A percentile compares a stretch with the other conserved stretches of the same genome.
Evolutionary conservation across 2,797 vertebrate genomes (phyloP).

Genomic region (Ptychadena robeensis): DNA sequence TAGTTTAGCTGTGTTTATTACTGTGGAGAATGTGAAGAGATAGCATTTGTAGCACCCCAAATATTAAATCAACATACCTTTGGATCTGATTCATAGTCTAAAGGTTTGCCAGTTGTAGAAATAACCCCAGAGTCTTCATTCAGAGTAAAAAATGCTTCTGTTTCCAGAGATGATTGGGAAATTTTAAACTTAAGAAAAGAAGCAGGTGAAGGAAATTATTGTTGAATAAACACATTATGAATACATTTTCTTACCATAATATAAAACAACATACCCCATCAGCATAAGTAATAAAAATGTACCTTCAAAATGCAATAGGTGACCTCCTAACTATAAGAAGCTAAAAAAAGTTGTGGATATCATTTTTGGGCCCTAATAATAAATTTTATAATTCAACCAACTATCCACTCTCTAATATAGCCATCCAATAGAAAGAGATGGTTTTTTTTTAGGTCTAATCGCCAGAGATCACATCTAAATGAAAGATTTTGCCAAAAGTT

Average conservation of each 20-base stretch:
- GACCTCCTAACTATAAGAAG: too few relatives aligned
- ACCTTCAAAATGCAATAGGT: too few relatives aligned
- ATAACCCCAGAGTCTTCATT: slow-evolving; percentile 67
- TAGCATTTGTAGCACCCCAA: neutral
- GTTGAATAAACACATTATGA: neutral
- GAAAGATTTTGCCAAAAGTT: too few relatives aligned
- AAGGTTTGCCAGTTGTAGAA: slow-evolving; percentile 65
- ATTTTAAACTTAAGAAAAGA: slow-evolving; percentile 65
- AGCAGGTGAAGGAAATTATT: neutral
- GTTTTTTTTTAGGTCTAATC: too few relatives aligned
- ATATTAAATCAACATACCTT: too few relatives aligned
- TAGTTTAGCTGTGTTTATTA: neutral
- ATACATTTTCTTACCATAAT: neutral
- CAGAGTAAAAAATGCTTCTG: slow-evolving; percentile 65
- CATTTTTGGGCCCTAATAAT: too few relatives aligned
- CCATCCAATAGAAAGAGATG: too few relatives aligned
- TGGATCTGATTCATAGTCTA: slow-evolving; percentile 69
- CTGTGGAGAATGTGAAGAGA: neutral
- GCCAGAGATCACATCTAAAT: too few relatives aligned
- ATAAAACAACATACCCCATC: neutral
- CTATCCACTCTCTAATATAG: too few relatives aligned
- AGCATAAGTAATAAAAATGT: neutral
- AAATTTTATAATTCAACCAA: too few relatives aligned
- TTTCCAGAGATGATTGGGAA: slow-evolving; percentile 66
- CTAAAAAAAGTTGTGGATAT: too few relatives aligned